Evolutionary conservation across 64 coral and sea anemone genomes (phyloP).

Genomic region (Pocillopora verrucosa): DNA sequence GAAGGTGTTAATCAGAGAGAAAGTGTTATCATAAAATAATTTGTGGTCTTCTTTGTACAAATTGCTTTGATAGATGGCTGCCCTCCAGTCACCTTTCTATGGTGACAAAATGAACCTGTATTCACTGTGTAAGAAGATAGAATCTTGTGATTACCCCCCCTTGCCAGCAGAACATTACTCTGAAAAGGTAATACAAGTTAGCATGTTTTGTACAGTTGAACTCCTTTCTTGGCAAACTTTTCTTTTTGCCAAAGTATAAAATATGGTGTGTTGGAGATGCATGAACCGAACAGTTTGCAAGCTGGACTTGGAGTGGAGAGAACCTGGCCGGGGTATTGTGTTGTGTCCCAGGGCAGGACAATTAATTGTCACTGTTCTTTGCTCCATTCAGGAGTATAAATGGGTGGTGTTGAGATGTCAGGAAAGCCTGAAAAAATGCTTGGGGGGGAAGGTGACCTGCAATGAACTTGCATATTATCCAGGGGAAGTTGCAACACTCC

Average conservation of each 20-base stretch:
- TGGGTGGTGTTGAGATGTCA: too few relatives aligned
- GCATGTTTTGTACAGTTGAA: too few relatives aligned
- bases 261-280: not conserved
- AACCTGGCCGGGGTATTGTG: too few relatives aligned
- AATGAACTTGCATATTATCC: too few relatives aligned
- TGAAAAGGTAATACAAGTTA: constrained; percentile 47
- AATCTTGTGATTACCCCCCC: constrained; percentile 95
- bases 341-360: too few relatives aligned
- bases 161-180: constrained; percentile 92
- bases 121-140: constrained; percentile 97
- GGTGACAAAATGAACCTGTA: constrained; percentile 98
- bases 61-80: constrained; percentile 82
- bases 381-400: too few relatives aligned
- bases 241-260: not conserved
- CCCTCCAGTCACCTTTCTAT: constrained; percentile 98
- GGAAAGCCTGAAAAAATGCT: too few relatives aligned
- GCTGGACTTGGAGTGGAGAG: too few relatives aligned
- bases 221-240: too few relatives aligned
- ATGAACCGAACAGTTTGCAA: too few relatives aligned
- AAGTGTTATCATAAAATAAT: not conserved
- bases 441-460: too few relatives aligned
- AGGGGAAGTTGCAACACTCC: too few relatives aligned
- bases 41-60: not conserved
- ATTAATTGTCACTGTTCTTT: not conserved
- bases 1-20: not conserved